A percentile compares a stretch with the other conserved stretches of the same genome.
Evolutionary conservation across 2,113 vertebrate species (phyloP).

Genomic region (Scytalopus superciliaris): DNA sequence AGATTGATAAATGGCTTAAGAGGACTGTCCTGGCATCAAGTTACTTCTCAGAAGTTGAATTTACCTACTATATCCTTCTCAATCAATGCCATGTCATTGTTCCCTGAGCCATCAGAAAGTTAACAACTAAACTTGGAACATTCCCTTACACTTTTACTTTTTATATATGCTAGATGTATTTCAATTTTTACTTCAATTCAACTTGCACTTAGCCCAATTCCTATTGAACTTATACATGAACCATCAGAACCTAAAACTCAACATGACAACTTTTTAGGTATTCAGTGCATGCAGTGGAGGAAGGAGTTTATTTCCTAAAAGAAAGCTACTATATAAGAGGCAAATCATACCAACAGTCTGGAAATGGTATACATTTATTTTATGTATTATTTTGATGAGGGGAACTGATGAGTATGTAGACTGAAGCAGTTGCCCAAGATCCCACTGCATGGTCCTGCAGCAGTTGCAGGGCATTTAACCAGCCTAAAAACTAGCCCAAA

Average conservation of each 20-base stretch:
- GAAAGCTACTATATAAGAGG: not conserved
- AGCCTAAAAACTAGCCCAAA: not conserved
- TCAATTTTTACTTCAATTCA: not conserved
- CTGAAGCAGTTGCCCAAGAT: not conserved
- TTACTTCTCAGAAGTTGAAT: not conserved
- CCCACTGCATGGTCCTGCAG: not conserved
- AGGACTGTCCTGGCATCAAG: not conserved
- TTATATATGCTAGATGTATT: not conserved
- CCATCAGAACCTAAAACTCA: not conserved
- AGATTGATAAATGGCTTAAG: not conserved
- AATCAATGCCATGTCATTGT: too few species aligned
- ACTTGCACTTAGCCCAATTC: not conserved
- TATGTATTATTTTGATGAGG: not conserved
- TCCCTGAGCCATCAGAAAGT: not conserved
- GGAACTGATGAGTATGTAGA: not conserved
- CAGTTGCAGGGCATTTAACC: not conserved
- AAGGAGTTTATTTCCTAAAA: not conserved
- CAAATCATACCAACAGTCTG: not conserved
- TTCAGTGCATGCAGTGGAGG: accelerated
- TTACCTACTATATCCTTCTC: not conserved
- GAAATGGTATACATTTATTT: not conserved
- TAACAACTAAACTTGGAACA: not conserved
- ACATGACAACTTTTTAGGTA: not conserved
- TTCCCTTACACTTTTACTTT: not conserved
- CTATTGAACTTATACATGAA: not conserved